These are phyloP conservation scores for Drosophila fuyamai DNA, from an alignment of 1,140 invertebrate species.

Conservation along the genomic window DNA sequence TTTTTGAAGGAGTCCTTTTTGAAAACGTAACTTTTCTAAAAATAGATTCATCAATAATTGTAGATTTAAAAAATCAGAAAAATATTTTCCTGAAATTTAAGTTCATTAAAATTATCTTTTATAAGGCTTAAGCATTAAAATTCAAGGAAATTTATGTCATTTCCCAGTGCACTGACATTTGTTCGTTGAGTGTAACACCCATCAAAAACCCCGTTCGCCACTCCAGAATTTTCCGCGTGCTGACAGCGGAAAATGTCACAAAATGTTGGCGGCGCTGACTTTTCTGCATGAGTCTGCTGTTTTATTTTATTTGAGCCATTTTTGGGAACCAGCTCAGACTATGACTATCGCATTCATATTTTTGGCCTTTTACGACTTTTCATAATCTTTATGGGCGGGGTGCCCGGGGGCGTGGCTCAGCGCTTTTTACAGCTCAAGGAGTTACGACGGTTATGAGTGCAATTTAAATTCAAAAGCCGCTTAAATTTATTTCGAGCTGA, in stretches of 20 bases:
- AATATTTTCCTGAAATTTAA: too few relatives aligned
- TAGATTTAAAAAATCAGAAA: too few relatives aligned
- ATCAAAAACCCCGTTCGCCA: background rate
- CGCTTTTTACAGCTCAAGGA: conserved; percentile 73
- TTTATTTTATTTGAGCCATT: conserved; percentile 53
- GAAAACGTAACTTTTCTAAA: too few relatives aligned
- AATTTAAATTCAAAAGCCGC: conserved; percentile 81
- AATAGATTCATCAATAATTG: too few relatives aligned
- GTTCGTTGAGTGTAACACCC: conserved; percentile 17
- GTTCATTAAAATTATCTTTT: too few relatives aligned
- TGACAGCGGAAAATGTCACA: conserved; percentile 63
- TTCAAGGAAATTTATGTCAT: too few relatives aligned
- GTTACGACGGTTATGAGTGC: conserved; percentile 70
- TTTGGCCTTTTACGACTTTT: conserved; percentile 69
- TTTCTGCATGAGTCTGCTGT: conserved; percentile 72
- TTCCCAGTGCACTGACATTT: background rate
- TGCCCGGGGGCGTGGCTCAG: conserved; percentile 35
- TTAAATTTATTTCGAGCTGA: conserved; percentile 60
- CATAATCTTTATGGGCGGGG: conserved; percentile 69
- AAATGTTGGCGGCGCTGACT: conserved; percentile 55
- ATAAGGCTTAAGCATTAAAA: too few relatives aligned
- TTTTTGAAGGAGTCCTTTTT: too few relatives aligned
- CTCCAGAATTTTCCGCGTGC: conserved; percentile 22
- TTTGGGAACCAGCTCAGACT: conserved; percentile 20
- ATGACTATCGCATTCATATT: conserved; percentile 73